Base-by-base conservation (phyloP, 2,888 invertebrate species). In the Phoenoteleia sp. region DNA sequence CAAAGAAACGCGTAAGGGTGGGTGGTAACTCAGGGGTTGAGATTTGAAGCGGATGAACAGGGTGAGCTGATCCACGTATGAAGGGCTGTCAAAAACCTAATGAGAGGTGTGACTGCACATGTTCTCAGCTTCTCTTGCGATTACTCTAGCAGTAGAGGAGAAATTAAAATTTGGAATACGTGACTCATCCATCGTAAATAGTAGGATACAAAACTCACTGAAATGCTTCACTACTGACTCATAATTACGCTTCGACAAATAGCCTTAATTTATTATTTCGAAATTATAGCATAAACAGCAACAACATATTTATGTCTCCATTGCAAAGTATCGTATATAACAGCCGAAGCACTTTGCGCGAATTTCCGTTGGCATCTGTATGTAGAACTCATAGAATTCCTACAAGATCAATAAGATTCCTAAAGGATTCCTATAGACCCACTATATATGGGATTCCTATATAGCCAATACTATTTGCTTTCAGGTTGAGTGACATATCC, bases 41-140 rank as follows among this genome's bases (percentile, higher is more conserved):
- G 88, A 88, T 87, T 88, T 87, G 52, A 88, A 90, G 89, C 90
- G 90, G 90, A 90, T 91, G 90, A 91, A 91, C 91, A 89, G 91
- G 91, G 91, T 90, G 90, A 91, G 90, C 90, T 92, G 92, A 93
- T 93, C 91, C 93, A 90, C 90, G 91, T 90, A 92, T 92, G 93
- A 93, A 93, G 92, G 92, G 93, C 93, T 93, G 93, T 93, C 93
- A 93, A 93, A 93, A 93, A 93, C 92, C 90, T 93, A 93, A 93
- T 93, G 93, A 93, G 93, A 93, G 93, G 93, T 93, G 93, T 93
- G 93, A 93, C 93, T 93, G 91, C 93, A 93, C 93, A 93, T 93
- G 93, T 92, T 93, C 91, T 86, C 89, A 88, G 89, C 86, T 89
- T 90, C 89, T 87, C 67, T 75, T 85, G 83, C 88, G 91, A 91